phyloP scores from a whole-genome alignment of 2,113 vertebrate genomes.

The Poeciliopsis occidentalis region DNA sequence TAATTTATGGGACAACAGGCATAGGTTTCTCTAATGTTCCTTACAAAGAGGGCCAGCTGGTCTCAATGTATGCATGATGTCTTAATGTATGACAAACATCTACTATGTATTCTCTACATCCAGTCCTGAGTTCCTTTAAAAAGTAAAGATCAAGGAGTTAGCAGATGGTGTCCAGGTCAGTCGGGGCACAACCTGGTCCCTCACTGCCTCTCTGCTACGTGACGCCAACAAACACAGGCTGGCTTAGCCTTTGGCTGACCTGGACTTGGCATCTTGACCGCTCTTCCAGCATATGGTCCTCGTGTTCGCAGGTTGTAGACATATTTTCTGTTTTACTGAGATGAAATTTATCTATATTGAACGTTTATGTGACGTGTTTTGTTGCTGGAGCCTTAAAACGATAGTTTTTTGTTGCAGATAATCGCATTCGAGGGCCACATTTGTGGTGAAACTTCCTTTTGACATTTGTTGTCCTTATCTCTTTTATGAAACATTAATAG shows the following conservation, averaged over 20 bases:
- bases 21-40: background rate
- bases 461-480: too few relatives aligned
- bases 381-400: background rate
- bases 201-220: conserved; percentile 20
- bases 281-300: conserved; percentile 5
- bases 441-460: too few relatives aligned
- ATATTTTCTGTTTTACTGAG: background rate
- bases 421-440: background rate
- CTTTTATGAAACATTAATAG: too few relatives aligned
- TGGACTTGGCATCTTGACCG: conserved; percentile 36
- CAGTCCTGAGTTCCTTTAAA: conserved; percentile 1
- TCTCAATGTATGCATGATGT: background rate
- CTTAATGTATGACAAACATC: background rate
- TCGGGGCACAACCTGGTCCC: conserved; percentile 9
- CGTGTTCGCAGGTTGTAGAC: background rate
- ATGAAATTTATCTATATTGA: background rate
- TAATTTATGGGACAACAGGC: background rate
- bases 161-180: conserved; percentile 49
- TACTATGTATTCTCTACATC: background rate
- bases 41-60: background rate
- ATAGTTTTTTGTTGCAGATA: background rate
- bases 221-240: conserved; percentile 25
- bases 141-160: conserved; percentile 39
- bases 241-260: conserved; percentile 60
- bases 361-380: background rate